phyloP scores from a whole-genome alignment of 2,797 vertebrate genomes.

The Propithecus deckenii region DNA sequence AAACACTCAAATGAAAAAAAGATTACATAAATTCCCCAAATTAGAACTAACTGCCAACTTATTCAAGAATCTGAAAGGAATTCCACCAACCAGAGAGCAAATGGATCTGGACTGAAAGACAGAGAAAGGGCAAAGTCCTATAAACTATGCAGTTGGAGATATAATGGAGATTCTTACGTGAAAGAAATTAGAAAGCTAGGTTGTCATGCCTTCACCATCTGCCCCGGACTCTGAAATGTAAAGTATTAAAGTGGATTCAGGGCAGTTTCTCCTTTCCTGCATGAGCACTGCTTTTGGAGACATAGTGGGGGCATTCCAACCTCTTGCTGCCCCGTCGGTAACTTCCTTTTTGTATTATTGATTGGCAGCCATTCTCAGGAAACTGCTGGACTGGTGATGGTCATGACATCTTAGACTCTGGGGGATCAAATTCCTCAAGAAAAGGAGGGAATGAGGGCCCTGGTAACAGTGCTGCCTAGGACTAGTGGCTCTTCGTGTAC shows the following conservation, averaged over 20 bases:
- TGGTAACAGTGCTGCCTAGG: neutral
- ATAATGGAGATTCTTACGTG: neutral
- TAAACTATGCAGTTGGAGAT: neutral
- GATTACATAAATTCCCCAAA: neutral
- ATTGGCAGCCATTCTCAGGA: neutral
- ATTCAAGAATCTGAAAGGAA: neutral
- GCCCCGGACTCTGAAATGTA: neutral
- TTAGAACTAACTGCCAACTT: neutral
- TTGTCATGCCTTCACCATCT: neutral
- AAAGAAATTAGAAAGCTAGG: neutral
- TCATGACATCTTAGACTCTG: neutral
- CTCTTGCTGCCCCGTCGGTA: no score
- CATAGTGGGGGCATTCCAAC: neutral
- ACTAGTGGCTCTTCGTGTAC: neutral
- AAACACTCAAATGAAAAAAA: neutral
- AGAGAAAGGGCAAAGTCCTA: neutral
- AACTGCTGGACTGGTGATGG: neutral
- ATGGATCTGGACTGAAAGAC: neutral
- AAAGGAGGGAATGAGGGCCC: neutral
- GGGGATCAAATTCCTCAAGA: neutral
- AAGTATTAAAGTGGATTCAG: neutral
- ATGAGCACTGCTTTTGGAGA: neutral
- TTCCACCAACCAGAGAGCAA: neutral
- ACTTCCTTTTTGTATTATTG: neutral
- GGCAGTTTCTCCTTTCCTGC: neutral